Evolutionary conservation across 2,888 invertebrate species (phyloP).

Genomic region (Alitta virens): DNA sequence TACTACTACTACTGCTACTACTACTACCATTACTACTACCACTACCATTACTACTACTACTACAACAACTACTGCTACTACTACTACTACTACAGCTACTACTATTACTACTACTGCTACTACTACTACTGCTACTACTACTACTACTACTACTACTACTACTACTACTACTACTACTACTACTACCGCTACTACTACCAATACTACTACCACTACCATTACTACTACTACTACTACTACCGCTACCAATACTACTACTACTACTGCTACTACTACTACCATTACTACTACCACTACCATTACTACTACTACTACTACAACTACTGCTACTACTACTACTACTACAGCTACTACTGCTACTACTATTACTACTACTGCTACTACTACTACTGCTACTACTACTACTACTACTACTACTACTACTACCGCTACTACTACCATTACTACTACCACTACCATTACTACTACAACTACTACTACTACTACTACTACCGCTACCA

Average conservation of each 20-base stretch:
- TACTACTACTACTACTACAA: neutral
- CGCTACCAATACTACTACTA: too few relatives aligned
- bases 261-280: neutral
- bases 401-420: neutral
- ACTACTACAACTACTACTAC: too few relatives aligned
- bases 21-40: neutral
- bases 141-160: neutral
- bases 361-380: neutral
- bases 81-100: neutral
- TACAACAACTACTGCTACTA: neutral
- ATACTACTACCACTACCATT: too few relatives aligned
- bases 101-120: neutral
- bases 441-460: neutral
- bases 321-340: neutral
- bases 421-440: neutral
- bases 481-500: too few relatives aligned
- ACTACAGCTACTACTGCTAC: neutral
- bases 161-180: too few relatives aligned
- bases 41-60: neutral
- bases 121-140: neutral
- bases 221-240: too few relatives aligned
- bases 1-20: too few relatives aligned
- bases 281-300: neutral
- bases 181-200: too few relatives aligned
- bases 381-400: neutral